Conservation (phyloP, 1,140 invertebrate genomes). For the Lasioglossum albipes region DNA sequence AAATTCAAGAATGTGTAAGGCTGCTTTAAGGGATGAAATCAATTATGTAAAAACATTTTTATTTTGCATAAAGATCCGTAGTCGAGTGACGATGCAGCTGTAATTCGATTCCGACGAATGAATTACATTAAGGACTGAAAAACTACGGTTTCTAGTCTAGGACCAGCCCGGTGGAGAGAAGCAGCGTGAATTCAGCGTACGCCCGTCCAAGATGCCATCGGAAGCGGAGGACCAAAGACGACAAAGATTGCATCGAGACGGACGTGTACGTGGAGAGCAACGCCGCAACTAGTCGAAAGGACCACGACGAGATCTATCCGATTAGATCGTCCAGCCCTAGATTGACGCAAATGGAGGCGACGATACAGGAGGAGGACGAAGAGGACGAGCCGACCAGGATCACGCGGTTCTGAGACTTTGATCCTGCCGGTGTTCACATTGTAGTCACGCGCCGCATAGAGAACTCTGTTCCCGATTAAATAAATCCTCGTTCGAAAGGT, state of each 20-base stretch:
- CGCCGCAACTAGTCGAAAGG: conserved; percentile 46
- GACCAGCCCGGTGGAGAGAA: conserved; percentile 50
- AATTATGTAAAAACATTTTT: no score
- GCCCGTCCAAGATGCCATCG: conserved; percentile 54
- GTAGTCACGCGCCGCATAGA: conserved; percentile 5
- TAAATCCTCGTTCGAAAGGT: conserved; percentile 6
- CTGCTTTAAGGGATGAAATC: no score
- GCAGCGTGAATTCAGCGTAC: conserved; percentile 48
- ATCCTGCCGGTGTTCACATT: background rate
- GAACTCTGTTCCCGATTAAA: conserved; percentile 10
- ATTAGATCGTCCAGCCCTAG: conserved; percentile 67
- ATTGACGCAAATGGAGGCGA: conserved; percentile 66
- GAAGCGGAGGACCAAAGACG: conserved; percentile 56
- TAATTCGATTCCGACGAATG: no score
- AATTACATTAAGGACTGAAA: conserved; percentile 24
- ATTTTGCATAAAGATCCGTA: no score
- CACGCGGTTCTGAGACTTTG: conserved; percentile 70
- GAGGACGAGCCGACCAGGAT: conserved; percentile 64
- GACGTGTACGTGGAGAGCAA: conserved; percentile 71
- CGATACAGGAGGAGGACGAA: conserved; percentile 74
- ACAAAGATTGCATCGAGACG: conserved; percentile 67
- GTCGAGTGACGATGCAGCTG: no score
- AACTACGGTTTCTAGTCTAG: conserved; percentile 57
- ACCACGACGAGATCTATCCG: conserved; percentile 72
- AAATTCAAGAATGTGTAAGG: no score